Evolutionary conservation across 2,888 invertebrate species (phyloP), one percentile per base, ranked within the genome.

Genomic region (Globia sparganii): DNA sequence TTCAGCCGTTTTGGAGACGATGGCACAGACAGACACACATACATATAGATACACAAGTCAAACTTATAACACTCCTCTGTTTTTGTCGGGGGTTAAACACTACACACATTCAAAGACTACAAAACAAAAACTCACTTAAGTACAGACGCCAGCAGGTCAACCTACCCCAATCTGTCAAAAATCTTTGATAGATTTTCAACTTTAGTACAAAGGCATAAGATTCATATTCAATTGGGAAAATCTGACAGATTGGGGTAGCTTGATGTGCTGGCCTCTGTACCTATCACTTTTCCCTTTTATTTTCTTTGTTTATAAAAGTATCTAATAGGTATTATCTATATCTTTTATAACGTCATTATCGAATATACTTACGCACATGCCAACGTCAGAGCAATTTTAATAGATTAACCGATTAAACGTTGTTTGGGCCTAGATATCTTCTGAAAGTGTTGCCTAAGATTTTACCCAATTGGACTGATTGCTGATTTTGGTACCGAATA

Each of bases 391-490:
- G 40, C 9, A 28, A 43, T 34, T 62, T 56, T 43, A 25, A 43
- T 1, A 64, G 59, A 77, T 66, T 66, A 75, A 65, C 43, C 6
- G 74, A 76, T 66, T 67, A 62, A 43, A 61, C 1, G 34, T 56
- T 62, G 18, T 78, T 49, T 18, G 72, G 43, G 80, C 40, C 25
- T 34, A 34, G 31, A 34, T 78, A 78, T 73, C 34, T 72, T 53
- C n/a, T 21, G 31, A 49, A 9, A 72, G 21, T 65, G 49, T 59
- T 65, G 34, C 58, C 5, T 70, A 15, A n/a, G n/a, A n/a, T 53
- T 69, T 77, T 77, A 70, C 56, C 62, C 56, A 70, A 77, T 77
- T 62, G 40, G 43, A 46, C 15, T 69, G 77, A 77, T 77, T 69
- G 28, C 69, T 28, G 34, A 69, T 37, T 43, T 13, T 62, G 61